A percentile compares a stretch with the other conserved stretches of the same genome.
phyloP scores from a whole-genome alignment of 30 jellyfish, hydroid and myxozoan species.

The Aurelia aurita complex sp. Pacific region DNA sequence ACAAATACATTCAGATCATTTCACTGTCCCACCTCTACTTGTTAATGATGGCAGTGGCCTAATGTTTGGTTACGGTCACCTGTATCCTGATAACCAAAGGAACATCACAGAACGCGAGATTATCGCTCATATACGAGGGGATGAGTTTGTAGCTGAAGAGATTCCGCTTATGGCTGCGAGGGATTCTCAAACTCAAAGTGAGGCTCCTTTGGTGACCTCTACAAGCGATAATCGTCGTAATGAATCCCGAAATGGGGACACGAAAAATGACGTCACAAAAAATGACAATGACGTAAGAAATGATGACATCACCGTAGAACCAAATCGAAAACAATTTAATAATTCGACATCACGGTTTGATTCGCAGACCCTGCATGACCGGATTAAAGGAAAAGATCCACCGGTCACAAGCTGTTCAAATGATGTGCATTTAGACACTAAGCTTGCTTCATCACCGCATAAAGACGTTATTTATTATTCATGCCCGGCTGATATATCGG shows the following conservation, averaged over 20 bases:
- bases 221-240: background rate
- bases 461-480: constrained; percentile 61
- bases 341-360: constrained; percentile 22
- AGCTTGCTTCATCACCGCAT: constrained; percentile 38
- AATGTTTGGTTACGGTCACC: constrained; percentile 61
- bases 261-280: background rate
- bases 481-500: constrained; percentile 74
- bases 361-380: constrained; percentile 28
- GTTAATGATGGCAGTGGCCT: constrained; percentile 74
- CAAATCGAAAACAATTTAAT: constrained; percentile 2
- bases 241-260: background rate
- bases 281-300: background rate
- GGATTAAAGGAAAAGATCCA: constrained; percentile 25
- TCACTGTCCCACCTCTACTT: constrained; percentile 60
- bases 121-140: constrained; percentile 71
- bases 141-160: constrained; percentile 23
- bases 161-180: constrained; percentile 60
- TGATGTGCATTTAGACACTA: constrained; percentile 7
- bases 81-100: constrained; percentile 66
- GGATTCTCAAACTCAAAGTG: constrained; percentile 1
- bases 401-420: background rate
- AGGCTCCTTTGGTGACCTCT: constrained; percentile 12
- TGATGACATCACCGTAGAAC: constrained; percentile 19
- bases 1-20: constrained; percentile 16
- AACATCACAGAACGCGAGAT: constrained; percentile 54